Percentiles rank a stretch among this genome's conserved stretches.
Evolutionary conservation across 2,888 invertebrate species (phyloP).

Genomic region (Lasius fuliginosus): DNA sequence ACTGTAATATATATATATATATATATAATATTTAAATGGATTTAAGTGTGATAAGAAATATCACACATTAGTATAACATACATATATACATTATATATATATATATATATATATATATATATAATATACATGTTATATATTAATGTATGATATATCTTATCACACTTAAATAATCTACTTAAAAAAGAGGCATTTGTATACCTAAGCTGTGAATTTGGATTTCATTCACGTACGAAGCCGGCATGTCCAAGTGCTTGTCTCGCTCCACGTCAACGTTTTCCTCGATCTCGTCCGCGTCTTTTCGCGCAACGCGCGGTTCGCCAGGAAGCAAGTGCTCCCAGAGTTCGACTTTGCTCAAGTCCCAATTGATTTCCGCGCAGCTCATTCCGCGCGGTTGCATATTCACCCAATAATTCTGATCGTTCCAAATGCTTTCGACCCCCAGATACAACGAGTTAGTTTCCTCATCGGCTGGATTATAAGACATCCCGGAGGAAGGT

Average conservation of each 20-base stretch:
- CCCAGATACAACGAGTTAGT: constrained; percentile 90
- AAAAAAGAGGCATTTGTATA: constrained; percentile 20
- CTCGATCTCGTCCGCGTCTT: constrained; percentile 87
- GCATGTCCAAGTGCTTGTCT: constrained; percentile 92
- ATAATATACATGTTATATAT: background rate
- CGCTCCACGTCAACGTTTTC: constrained; percentile 85
- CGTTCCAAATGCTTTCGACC: constrained; percentile 95
- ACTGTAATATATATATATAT: too few relatives aligned
- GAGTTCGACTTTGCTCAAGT: constrained; percentile 88
- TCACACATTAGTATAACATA: too few relatives aligned
- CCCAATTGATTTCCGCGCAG: constrained; percentile 88
- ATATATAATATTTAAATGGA: too few relatives aligned
- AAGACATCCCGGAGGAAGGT: constrained; percentile 91
- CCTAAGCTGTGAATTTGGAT: constrained; percentile 87
- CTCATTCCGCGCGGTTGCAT: constrained; percentile 88
- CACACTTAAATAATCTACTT: background rate
- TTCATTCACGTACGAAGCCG: constrained; percentile 91
- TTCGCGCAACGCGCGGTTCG: constrained; percentile 88
- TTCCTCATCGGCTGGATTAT: constrained; percentile 86
- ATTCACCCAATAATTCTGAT: constrained; percentile 94
- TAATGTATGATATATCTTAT: background rate
- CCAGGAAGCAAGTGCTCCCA: constrained; percentile 93
- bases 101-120: background rate
- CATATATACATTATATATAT: background rate
- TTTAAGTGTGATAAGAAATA: too few relatives aligned